These are phyloP conservation scores for Ormia ochracea DNA, from an alignment of 2,888 invertebrate species.

Conservation along the genomic window DNA sequence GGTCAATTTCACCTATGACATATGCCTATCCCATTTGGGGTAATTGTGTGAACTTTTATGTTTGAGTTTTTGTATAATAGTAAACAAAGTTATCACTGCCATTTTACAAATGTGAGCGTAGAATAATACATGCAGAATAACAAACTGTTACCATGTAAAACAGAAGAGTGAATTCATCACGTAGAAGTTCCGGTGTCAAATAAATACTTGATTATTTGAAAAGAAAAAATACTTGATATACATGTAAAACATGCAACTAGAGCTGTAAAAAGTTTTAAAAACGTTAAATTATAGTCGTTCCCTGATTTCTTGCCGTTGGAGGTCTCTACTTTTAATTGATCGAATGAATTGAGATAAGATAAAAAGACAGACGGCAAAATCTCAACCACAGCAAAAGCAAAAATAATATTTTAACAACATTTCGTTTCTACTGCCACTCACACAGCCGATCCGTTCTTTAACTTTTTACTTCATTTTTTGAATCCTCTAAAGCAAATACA, in stretches of 20 bases:
- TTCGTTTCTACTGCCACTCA: background rate
- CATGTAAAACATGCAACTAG: conserved; percentile 29
- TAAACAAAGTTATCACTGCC: conserved; percentile 48
- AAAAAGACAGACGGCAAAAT: conserved; percentile 3
- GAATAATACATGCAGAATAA: background rate
- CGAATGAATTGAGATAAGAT: conserved; percentile 45
- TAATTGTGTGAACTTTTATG: background rate
- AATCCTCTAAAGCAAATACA: background rate
- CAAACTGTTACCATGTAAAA: background rate
- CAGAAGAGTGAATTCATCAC: conserved; percentile 50
- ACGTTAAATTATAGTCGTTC: background rate
- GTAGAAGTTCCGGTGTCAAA: conserved; percentile 49
- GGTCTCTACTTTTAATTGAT: conserved; percentile 34
- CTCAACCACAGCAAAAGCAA: background rate
- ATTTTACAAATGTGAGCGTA: conserved; percentile 31
- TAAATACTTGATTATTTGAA: background rate
- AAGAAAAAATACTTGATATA: conserved; percentile 19
- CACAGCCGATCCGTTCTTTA: conserved; percentile 31
- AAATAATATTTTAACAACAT: conserved; percentile 7
- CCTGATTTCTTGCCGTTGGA: conserved; percentile 33
- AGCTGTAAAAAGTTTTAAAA: conserved; percentile 35
- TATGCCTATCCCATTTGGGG: conserved; percentile 45
- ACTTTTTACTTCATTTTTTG: conserved; percentile 5
- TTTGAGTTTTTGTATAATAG: conserved; percentile 17
- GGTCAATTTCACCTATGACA: too few species aligned